Evolutionary conservation across 2,113 vertebrate genomes (phyloP).

Genomic region (Macrotis lagotis): DNA sequence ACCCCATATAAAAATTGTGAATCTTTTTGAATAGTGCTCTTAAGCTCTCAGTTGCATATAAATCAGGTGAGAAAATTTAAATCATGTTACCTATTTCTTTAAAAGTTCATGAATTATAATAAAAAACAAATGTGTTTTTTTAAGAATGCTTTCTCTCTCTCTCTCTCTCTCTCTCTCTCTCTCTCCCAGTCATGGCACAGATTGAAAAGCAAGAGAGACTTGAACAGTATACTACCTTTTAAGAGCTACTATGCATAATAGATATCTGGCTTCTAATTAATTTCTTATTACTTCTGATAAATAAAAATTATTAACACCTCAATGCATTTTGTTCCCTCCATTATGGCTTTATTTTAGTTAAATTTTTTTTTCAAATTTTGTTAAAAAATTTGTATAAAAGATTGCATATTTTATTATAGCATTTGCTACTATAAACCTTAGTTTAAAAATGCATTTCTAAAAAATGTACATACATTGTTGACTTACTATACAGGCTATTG

Average conservation of each 20-base stretch:
- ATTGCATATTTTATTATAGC: slow-evolving; percentile 79
- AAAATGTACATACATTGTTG: slow-evolving; percentile 70
- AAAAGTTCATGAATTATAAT: slow-evolving; percentile 46
- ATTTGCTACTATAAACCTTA: slow-evolving; percentile 78
- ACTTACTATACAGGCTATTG: slow-evolving; percentile 67
- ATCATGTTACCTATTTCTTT: slow-evolving; percentile 34
- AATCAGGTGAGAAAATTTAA: slow-evolving; percentile 47
- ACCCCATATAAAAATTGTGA: neutral
- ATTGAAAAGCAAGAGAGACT: slow-evolving; percentile 87
- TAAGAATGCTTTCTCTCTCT: slow-evolving; percentile 72
- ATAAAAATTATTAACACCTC: slow-evolving; percentile 72
- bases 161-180: slow-evolving; percentile 72
- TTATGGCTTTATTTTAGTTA: slow-evolving; percentile 72
- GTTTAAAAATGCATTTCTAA: slow-evolving; percentile 77
- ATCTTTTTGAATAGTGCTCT: neutral
- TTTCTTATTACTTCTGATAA: slow-evolving; percentile 74
- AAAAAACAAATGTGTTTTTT: neutral
- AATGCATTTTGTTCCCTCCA: slow-evolving; percentile 71
- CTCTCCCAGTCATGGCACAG: slow-evolving; percentile 86
- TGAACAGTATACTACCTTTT: slow-evolving; percentile 90
- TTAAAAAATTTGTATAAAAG: slow-evolving; percentile 83
- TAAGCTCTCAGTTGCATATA: neutral
- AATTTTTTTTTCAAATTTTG: slow-evolving; percentile 79
- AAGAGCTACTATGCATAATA: slow-evolving; percentile 81
- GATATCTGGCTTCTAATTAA: slow-evolving; percentile 79